A percentile compares a stretch with the other conserved stretches of the same genome.
Conservation (phyloP, 2,797 vertebrate species). For the Esox lucius region DNA sequence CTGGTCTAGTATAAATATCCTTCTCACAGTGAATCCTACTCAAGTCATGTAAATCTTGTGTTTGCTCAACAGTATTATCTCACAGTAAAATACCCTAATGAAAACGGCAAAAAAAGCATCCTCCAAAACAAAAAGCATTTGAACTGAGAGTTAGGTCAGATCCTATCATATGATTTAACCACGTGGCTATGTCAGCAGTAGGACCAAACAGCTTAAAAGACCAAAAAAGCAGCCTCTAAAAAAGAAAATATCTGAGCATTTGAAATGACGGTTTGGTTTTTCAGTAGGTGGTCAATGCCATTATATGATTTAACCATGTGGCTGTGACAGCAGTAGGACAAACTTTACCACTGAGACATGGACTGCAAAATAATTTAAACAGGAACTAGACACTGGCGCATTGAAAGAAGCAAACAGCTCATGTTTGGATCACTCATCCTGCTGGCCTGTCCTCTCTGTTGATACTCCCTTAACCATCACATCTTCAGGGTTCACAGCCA, state of each 20-base stretch:
- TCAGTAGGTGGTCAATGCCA: neutral
- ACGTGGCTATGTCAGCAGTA: neutral
- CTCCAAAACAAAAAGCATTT: too few species aligned
- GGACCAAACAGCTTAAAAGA: neutral
- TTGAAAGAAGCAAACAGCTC: conserved; percentile 22
- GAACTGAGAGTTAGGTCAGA: neutral
- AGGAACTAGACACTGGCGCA: conserved; percentile 29
- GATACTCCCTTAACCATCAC: neutral
- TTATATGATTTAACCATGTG: neutral
- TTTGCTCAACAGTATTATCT: neutral
- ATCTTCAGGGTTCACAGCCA: neutral
- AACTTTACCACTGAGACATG: neutral
- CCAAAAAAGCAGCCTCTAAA: neutral
- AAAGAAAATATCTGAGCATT: neutral
- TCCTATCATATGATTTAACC: too few species aligned
- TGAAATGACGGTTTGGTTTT: neutral
- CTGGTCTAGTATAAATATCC: too few species aligned
- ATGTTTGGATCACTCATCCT: too few species aligned
- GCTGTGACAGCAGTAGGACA: neutral
- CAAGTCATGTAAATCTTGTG: too few species aligned
- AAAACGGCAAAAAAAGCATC: too few species aligned
- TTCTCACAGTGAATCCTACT: too few species aligned
- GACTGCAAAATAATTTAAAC: conserved; percentile 21
- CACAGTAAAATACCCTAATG: too few species aligned
- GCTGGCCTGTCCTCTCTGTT: neutral